These are phyloP conservation scores for Otis tarda DNA, from an alignment of 2,113 vertebrate genomes.

Conservation along the genomic window DNA sequence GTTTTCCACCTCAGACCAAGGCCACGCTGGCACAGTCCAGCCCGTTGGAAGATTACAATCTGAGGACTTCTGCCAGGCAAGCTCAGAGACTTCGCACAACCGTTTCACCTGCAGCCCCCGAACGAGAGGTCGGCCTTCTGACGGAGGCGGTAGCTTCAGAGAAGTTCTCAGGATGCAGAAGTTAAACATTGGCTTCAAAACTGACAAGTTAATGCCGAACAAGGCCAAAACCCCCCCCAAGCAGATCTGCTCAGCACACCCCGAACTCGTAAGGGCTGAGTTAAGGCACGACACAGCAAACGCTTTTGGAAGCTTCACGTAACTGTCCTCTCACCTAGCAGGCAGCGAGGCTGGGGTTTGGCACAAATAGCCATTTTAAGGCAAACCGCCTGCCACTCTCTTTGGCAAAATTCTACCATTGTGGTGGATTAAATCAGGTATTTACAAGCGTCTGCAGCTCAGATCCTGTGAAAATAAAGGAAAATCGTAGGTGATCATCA, in stretches of 20 bases:
- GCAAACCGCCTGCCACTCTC: background rate
- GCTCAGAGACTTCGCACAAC: background rate
- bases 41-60: background rate
- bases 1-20: background rate
- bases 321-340: background rate
- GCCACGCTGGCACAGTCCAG: background rate
- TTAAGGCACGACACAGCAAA: background rate
- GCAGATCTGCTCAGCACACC: background rate
- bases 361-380: background rate
- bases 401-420: background rate
- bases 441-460: background rate
- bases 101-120: background rate
- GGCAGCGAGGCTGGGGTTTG: background rate
- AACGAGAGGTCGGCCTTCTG: background rate
- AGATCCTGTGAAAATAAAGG: background rate
- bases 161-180: background rate
- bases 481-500: background rate
- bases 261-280: background rate
- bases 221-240: background rate
- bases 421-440: background rate
- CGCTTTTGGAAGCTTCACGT: fast-evolving
- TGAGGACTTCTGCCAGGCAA: background rate
- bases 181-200: background rate
- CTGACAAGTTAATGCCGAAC: background rate
- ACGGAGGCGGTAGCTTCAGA: background rate